These are phyloP conservation scores for Brachionus koreanus DNA, from an alignment of 1,140 invertebrate species.

Conservation along the genomic window DNA sequence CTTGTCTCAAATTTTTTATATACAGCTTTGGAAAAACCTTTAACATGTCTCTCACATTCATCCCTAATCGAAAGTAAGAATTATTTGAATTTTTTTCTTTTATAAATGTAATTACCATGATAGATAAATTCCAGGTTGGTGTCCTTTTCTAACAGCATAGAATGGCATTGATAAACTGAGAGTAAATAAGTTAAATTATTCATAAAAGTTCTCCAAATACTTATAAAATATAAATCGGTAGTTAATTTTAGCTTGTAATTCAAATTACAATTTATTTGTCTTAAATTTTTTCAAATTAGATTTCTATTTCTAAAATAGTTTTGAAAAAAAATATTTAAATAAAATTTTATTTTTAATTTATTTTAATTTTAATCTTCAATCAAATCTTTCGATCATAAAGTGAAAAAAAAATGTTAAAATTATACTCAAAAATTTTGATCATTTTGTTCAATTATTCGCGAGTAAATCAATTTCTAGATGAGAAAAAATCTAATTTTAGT, in stretches of 20 bases:
- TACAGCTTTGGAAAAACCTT: constrained; percentile 34
- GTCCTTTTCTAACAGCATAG: constrained; percentile 20
- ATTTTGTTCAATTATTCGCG: too few species aligned
- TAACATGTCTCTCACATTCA: constrained; percentile 23
- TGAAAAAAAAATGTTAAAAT: too few species aligned
- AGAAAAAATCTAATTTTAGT: background rate
- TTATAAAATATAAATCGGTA: background rate
- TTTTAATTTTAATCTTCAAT: background rate
- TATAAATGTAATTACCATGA: background rate
- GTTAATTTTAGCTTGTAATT: background rate
- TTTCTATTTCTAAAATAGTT: too few species aligned
- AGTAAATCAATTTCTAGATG: too few species aligned
- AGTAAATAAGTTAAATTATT: background rate
- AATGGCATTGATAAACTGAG: constrained; percentile 8
- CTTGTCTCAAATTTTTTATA: constrained; percentile 44
- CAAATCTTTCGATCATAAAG: too few species aligned
- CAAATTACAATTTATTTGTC: too few species aligned
- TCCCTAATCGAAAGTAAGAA: constrained; percentile 1
- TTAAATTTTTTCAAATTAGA: too few species aligned
- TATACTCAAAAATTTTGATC: too few species aligned
- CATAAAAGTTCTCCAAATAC: background rate
- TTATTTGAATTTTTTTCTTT: background rate
- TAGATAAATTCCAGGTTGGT: constrained; percentile 27
- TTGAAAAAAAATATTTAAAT: too few species aligned
- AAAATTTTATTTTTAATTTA: background rate